These are phyloP conservation scores for Pristionchus mayeri DNA, from an alignment of 2,888 invertebrate species.

Conservation along the genomic window DNA sequence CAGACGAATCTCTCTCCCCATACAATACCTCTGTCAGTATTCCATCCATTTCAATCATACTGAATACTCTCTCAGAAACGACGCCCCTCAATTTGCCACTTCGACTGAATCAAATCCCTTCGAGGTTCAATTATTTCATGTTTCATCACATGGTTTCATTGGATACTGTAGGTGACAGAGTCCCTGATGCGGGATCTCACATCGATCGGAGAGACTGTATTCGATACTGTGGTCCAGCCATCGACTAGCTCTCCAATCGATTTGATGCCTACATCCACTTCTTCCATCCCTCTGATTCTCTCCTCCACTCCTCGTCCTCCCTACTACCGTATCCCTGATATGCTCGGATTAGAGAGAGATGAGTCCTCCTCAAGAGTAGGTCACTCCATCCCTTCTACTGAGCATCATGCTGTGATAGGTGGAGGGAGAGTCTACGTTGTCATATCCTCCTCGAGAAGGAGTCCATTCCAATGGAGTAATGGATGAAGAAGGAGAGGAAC, in stretches of 20 bases:
- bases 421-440: not conserved
- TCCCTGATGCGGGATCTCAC: slow-evolving; percentile 30
- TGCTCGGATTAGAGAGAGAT: not conserved
- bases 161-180: slow-evolving; percentile 1
- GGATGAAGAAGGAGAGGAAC: not conserved
- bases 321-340: slow-evolving; percentile 25
- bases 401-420: not conserved
- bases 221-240: not conserved
- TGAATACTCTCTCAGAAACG: not conserved
- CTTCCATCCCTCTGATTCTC: not conserved
- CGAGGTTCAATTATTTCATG: not conserved
- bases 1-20: not conserved
- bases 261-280: not conserved
- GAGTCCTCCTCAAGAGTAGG: not conserved
- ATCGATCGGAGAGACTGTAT: not conserved
- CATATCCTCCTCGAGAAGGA: not conserved
- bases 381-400: not conserved
- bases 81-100: not conserved
- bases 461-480: not conserved
- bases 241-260: not conserved
- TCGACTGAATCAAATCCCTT: slow-evolving; percentile 6
- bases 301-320: not conserved
- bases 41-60: not conserved
- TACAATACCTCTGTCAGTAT: slow-evolving; percentile 31
- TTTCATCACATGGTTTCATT: not conserved